A percentile compares a stretch with the other conserved stretches of the same genome.
Evolutionary conservation across 2,113 vertebrate species (phyloP).

Genomic region (Psittacus erithacus): DNA sequence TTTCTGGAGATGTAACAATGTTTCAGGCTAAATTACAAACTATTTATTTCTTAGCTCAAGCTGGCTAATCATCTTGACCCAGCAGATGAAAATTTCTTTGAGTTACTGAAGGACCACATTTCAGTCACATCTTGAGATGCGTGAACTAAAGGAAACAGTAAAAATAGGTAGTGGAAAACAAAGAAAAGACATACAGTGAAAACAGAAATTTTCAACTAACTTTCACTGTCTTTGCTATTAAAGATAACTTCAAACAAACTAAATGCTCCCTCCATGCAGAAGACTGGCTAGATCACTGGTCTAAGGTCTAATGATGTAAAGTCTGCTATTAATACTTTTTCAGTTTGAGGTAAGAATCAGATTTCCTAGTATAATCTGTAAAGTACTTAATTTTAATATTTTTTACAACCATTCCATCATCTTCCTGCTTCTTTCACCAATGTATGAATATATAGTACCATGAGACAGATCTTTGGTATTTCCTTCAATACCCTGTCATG

Average conservation of each 20-base stretch:
- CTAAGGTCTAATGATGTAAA: neutral
- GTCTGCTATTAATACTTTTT: neutral
- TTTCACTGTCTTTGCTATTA: neutral
- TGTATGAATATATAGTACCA: neutral
- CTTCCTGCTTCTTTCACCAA: neutral
- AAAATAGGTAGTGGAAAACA: neutral
- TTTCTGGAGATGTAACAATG: neutral
- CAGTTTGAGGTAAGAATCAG: neutral
- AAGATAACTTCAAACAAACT: neutral
- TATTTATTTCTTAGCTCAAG: neutral
- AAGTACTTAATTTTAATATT: neutral
- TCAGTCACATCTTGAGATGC: neutral
- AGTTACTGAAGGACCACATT: neutral
- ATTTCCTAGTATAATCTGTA: neutral
- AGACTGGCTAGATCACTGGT: neutral
- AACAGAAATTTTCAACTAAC: neutral
- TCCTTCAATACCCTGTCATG: neutral
- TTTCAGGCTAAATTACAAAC: neutral
- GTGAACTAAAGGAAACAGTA: neutral
- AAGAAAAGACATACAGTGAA: neutral
- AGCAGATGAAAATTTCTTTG: neutral
- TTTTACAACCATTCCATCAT: neutral
- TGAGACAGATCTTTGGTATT: neutral
- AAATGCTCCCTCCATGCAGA: neutral
- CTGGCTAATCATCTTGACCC: conserved; percentile 3